Percentiles rank a stretch among this genome's conserved stretches.
phyloP scores from a whole-genome alignment of 2,888 invertebrate species.

The Hoplodrina blanda region DNA sequence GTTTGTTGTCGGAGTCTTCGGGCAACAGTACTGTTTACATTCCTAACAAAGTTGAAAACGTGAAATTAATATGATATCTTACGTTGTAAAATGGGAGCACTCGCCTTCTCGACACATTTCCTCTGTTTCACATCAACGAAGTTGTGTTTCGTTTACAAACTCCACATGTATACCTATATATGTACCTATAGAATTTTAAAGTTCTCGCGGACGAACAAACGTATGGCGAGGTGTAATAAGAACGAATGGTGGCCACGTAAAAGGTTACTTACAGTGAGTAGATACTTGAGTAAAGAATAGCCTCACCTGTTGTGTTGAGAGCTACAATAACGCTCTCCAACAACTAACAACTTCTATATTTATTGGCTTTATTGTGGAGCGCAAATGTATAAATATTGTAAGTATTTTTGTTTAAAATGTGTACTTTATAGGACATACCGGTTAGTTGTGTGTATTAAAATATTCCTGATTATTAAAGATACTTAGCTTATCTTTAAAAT shows the following conservation, averaged over 20 bases:
- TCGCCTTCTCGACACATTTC: slow-evolving; percentile 48
- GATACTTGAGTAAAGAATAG: slow-evolving; percentile 64
- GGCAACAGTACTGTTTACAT: slow-evolving; percentile 51
- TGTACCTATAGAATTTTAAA: slow-evolving; percentile 54
- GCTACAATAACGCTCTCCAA: slow-evolving; percentile 54
- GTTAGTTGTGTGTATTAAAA: neutral
- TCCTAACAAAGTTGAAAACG: slow-evolving; percentile 65
- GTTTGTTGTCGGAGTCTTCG: slow-evolving; percentile 68
- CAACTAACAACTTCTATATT: slow-evolving; percentile 58
- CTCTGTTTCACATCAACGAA: slow-evolving; percentile 44
- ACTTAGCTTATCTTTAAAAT: slow-evolving; percentile 3
- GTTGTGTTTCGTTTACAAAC: slow-evolving; percentile 50
- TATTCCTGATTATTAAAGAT: neutral
- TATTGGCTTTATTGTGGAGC: slow-evolving; percentile 52
- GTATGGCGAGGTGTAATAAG: slow-evolving; percentile 64
- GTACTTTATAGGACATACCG: neutral
- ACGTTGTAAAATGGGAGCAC: slow-evolving; percentile 40
- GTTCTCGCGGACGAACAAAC: slow-evolving; percentile 44
- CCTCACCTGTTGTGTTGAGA: slow-evolving; percentile 66
- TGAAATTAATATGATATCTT: slow-evolving; percentile 68
- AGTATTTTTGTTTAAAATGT: slow-evolving; percentile 18
- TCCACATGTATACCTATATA: slow-evolving; percentile 6
- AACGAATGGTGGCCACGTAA: slow-evolving; percentile 66
- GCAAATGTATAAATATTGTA: slow-evolving; percentile 36
- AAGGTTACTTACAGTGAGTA: slow-evolving; percentile 64